Evolutionary conservation across 2,888 invertebrate species (phyloP).

Genomic region (Lacanobia wlatinum): DNA sequence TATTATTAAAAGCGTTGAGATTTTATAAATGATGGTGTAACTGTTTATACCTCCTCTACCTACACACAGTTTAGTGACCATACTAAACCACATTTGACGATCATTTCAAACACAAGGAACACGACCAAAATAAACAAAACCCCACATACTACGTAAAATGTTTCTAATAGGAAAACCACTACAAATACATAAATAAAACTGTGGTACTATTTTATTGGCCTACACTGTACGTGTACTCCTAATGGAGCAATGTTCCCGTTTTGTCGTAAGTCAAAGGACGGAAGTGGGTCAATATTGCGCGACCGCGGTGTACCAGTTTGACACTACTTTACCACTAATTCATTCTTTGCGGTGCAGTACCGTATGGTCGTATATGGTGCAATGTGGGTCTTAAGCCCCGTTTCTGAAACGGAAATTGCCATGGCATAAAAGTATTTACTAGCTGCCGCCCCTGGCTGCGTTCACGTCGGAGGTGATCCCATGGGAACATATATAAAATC

Average conservation of each 20-base stretch:
- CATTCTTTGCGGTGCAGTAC: conserved; percentile 46
- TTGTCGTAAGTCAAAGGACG: conserved; percentile 59
- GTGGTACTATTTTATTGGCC: conserved; percentile 36
- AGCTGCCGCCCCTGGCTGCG: no score
- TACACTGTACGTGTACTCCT: conserved; percentile 40
- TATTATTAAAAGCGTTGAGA: no score
- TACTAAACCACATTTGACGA: neutral
- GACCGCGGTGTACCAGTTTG: conserved; percentile 50
- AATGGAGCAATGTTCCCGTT: conserved; percentile 57
- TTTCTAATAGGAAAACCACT: conserved; percentile 34
- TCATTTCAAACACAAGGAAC: neutral
- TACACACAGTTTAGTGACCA: neutral
- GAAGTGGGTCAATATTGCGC: conserved; percentile 63
- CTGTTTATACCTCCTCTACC: no score
- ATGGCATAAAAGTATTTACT: no score
- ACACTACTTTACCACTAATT: conserved; percentile 48
- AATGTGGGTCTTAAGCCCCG: conserved; percentile 27
- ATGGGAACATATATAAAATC: no score
- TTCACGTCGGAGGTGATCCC: no score
- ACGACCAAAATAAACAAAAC: conserved; percentile 16
- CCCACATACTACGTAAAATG: conserved; percentile 6
- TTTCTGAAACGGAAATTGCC: neutral
- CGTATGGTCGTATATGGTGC: conserved; percentile 35
- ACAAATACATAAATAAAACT: conserved; percentile 45
- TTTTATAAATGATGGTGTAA: no score